Evolutionary conservation across 2,888 invertebrate genomes (phyloP).

Genomic region (Ceratothoa steindachneri): DNA sequence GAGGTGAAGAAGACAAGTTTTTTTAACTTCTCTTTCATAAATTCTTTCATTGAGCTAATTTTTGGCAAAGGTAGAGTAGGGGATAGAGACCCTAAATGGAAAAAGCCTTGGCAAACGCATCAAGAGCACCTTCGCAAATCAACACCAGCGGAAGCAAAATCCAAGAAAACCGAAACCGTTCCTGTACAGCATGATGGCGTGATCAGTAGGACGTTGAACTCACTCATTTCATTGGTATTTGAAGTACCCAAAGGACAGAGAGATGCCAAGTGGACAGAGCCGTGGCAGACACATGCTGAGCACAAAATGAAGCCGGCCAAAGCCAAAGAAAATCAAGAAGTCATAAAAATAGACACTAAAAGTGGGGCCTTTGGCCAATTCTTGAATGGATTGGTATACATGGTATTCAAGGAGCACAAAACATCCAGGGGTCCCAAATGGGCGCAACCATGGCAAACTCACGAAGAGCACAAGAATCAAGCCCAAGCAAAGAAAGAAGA

Average conservation of each 20-base stretch:
- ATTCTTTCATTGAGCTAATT: constrained; percentile 26
- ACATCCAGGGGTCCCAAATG: constrained; percentile 31
- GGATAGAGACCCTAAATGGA: constrained; percentile 32
- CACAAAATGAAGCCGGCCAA: constrained; percentile 12
- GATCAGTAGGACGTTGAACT: constrained; percentile 4
- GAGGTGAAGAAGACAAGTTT: neutral
- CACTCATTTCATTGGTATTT: constrained; percentile 5
- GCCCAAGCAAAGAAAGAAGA: neutral
- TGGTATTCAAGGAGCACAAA: constrained; percentile 29
- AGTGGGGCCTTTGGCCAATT: constrained; percentile 13
- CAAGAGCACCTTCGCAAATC: constrained; percentile 20
- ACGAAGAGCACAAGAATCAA: constrained; percentile 22
- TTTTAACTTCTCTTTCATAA: constrained; percentile 3
- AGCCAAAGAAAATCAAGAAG: neutral
- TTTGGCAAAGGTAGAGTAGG: constrained; percentile 11
- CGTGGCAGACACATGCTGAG: constrained; percentile 42
- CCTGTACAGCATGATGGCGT: constrained; percentile 6
- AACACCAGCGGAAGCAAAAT: neutral
- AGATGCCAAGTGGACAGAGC: constrained; percentile 38
- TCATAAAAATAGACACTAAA: neutral
- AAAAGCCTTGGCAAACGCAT: constrained; percentile 42
- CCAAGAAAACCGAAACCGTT: neutral
- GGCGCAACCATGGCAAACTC: constrained; percentile 44
- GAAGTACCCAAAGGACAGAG: constrained; percentile 2
- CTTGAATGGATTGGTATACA: constrained; percentile 25